phyloP scores from a whole-genome alignment of 2,888 invertebrate species.

The Hermaeophaga mercurialis region DNA sequence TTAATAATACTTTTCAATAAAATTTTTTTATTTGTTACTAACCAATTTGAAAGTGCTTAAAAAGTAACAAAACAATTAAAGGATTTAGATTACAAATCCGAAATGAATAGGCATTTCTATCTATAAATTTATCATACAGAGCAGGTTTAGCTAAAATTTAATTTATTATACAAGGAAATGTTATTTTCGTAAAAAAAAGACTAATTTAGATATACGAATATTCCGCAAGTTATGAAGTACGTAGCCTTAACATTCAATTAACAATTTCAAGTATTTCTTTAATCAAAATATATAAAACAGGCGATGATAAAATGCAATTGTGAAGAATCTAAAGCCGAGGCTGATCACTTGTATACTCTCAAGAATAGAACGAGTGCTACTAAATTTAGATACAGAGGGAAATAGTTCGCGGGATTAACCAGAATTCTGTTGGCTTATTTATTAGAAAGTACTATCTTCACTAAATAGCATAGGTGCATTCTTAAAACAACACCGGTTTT shows the following conservation, averaged over 20 bases:
- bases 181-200: no score
- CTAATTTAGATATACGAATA: no score
- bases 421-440: conserved; percentile 11
- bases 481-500: neutral
- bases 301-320: no score
- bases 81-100: neutral
- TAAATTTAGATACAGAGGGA: conserved; percentile 28
- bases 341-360: conserved; percentile 16
- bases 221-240: no score
- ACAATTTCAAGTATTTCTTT: no score
- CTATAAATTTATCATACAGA: conserved; percentile 2
- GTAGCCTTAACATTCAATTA: no score
- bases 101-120: neutral
- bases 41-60: neutral
- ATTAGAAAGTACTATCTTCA: neutral
- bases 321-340: neutral
- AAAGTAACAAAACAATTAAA: neutral
- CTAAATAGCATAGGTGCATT: neutral
- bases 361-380: conserved; percentile 32
- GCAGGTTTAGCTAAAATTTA: no score
- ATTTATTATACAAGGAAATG: no score
- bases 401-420: conserved; percentile 28
- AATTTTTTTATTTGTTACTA: no score
- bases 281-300: no score
- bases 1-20: no score